Conservation (phyloP, 2,888 invertebrate genomes). For the Torymus auratus region DNA sequence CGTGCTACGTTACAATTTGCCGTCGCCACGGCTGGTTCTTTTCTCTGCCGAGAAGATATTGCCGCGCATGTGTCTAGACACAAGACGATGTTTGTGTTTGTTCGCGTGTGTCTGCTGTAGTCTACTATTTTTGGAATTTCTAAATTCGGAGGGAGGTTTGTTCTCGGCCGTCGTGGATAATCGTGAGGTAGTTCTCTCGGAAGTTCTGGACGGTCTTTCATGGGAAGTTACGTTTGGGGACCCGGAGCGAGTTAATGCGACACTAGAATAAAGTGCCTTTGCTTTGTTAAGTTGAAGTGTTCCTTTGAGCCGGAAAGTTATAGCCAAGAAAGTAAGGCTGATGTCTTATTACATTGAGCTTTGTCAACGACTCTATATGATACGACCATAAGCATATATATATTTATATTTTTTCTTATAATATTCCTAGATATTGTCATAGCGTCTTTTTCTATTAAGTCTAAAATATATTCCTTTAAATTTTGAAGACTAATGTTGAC, state of each 20-base stretch:
- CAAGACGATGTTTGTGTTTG: no score
- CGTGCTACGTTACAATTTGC: constrained; percentile 67
- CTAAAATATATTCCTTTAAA: no score
- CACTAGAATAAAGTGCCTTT: neutral
- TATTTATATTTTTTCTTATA: no score
- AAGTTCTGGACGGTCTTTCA: constrained; percentile 23
- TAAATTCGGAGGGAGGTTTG: constrained; percentile 50
- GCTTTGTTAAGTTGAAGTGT: no score
- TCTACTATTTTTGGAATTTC: constrained; percentile 47
- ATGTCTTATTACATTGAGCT: no score
- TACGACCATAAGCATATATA: no score
- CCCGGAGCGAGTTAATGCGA: constrained; percentile 12
- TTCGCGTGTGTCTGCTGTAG: neutral
- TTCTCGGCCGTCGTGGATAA: constrained; percentile 26
- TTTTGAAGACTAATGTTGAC: no score
- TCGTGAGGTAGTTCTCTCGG: constrained; percentile 33
- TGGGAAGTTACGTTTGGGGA: constrained; percentile 16
- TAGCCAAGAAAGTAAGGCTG: no score
- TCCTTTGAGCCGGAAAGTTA: no score
- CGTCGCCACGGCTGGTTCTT: neutral
- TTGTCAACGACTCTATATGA: no score
- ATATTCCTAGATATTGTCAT: no score
- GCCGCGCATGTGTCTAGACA: neutral
- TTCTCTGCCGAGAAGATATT: constrained; percentile 33
- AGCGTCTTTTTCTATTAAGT: no score